Percentiles rank a stretch among this genome's conserved stretches.
These are phyloP conservation scores for Mesorhabditis spiculigera DNA, from an alignment of 2,888 invertebrate genomes.

Conservation along the genomic window DNA sequence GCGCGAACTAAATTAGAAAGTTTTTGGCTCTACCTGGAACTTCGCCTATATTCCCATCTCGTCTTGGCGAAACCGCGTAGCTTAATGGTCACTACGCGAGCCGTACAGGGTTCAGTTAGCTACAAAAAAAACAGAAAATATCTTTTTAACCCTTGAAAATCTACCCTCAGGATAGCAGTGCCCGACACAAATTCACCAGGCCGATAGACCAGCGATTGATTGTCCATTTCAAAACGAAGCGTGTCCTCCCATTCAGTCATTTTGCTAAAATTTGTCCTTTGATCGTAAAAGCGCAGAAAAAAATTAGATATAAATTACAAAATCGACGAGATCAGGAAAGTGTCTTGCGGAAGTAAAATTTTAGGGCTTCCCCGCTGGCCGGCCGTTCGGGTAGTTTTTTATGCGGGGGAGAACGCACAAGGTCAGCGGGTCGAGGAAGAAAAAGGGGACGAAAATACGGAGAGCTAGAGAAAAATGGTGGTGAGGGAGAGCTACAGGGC, in stretches of 20 bases:
- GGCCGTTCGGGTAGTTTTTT: too few relatives aligned
- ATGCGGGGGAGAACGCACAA: too few relatives aligned
- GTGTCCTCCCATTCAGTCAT: not conserved
- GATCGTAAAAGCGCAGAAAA: too few relatives aligned
- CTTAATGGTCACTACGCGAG: not conserved
- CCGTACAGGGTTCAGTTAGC: not conserved
- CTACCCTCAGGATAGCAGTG: not conserved
- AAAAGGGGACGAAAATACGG: too few relatives aligned
- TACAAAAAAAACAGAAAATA: not conserved
- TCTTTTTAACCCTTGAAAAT: not conserved
- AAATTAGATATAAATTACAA: too few relatives aligned
- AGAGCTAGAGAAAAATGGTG: too few relatives aligned
- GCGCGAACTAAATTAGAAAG: too few relatives aligned
- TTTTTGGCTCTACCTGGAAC: not conserved
- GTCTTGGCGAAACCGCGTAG: not conserved
- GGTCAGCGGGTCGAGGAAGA: too few relatives aligned
- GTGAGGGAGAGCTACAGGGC: too few relatives aligned
- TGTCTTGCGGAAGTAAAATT: too few relatives aligned
- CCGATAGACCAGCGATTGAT: constrained; percentile 2
- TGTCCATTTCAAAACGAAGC: not conserved
- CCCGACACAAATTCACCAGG: not conserved
- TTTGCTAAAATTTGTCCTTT: not conserved
- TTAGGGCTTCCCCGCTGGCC: too few relatives aligned
- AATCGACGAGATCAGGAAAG: too few relatives aligned
- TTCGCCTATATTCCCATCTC: not conserved